phyloP scores from a whole-genome alignment of 1,140 invertebrate species.

The Agrilus planipennis region DNA sequence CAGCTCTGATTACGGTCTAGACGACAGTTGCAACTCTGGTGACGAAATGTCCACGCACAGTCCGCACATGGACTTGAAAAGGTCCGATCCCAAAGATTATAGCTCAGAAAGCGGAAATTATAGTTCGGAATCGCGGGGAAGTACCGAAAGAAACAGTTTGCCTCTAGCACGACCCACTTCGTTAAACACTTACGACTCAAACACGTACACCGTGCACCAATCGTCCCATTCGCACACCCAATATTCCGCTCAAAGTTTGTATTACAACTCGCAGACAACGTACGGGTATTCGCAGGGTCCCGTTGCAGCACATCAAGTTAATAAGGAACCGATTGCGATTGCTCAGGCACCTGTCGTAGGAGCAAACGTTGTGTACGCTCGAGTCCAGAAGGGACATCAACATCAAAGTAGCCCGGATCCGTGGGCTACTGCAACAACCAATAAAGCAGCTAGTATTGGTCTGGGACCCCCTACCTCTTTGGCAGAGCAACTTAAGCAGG shows the following conservation, averaged over 20 bases:
- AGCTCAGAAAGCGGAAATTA: slow-evolving; percentile 3
- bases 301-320: slow-evolving; percentile 22
- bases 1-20: slow-evolving; percentile 53
- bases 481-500: slow-evolving; percentile 73
- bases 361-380: slow-evolving; percentile 28
- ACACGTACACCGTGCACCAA: slow-evolving; percentile 1
- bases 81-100: slow-evolving; percentile 17
- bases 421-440: slow-evolving; percentile 18
- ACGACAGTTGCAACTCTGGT: slow-evolving; percentile 57
- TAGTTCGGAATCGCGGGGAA: slow-evolving; percentile 1
- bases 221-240: slow-evolving; percentile 14
- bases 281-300: slow-evolving; percentile 17
- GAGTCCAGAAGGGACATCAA: slow-evolving; percentile 28
- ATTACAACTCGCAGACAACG: slow-evolving; percentile 18
- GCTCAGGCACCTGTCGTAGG: slow-evolving; percentile 10
- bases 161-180: slow-evolving; percentile 6
- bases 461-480: slow-evolving; percentile 57
- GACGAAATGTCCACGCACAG: slow-evolving; percentile 42
- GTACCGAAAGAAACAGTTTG: slow-evolving; percentile 2
- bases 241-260: slow-evolving; percentile 16
- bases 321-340: slow-evolving; percentile 9
- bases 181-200: slow-evolving; percentile 7
- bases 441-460: slow-evolving; percentile 16
- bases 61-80: slow-evolving; percentile 28
- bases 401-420: slow-evolving; percentile 27